These are phyloP conservation scores for Onychomys torridus DNA, from an alignment of 2,797 vertebrate species.

Conservation along the genomic window DNA sequence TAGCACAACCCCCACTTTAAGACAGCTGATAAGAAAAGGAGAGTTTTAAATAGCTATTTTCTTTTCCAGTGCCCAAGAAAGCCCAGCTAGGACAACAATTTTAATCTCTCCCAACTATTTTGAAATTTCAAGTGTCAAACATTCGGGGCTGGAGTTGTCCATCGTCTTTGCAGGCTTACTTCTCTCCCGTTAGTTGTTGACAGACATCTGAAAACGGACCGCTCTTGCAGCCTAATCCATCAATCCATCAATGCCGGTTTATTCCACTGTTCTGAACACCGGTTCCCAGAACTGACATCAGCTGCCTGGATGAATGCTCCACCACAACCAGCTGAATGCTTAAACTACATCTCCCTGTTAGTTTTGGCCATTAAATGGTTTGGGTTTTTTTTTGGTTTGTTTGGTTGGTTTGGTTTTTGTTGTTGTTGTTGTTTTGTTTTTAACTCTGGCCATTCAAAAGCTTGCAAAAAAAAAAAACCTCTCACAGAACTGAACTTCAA, in stretches of 20 bases:
- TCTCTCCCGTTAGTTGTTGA: conserved; percentile 27
- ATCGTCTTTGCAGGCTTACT: conserved; percentile 48
- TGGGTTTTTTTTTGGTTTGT: background rate
- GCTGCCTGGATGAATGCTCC: background rate
- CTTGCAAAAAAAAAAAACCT: conserved; percentile 68
- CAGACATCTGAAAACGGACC: conserved; percentile 49
- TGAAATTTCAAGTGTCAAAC: conserved; percentile 47
- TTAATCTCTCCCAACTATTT: conserved; percentile 59
- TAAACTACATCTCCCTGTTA: conserved; percentile 19
- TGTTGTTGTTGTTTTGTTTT: too few relatives aligned
- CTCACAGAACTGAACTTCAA: conserved; percentile 57
- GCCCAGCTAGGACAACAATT: background rate
- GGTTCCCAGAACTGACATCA: conserved; percentile 69
- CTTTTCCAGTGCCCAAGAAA: conserved; percentile 43
- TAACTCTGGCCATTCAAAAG: conserved; percentile 56
- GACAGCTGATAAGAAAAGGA: conserved; percentile 11
- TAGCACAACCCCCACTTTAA: conserved; percentile 4
- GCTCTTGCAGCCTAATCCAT: conserved; percentile 66
- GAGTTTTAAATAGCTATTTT: background rate
- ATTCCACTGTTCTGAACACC: conserved; percentile 30
- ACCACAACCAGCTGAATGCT: conserved; percentile 49
- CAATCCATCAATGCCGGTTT: conserved; percentile 59
- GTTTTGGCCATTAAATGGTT: conserved; percentile 47
- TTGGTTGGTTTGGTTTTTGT: background rate
- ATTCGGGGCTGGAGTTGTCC: conserved; percentile 15